phyloP scores from a whole-genome alignment of 2,113 vertebrate genomes.

The Corvus moneduloides region DNA sequence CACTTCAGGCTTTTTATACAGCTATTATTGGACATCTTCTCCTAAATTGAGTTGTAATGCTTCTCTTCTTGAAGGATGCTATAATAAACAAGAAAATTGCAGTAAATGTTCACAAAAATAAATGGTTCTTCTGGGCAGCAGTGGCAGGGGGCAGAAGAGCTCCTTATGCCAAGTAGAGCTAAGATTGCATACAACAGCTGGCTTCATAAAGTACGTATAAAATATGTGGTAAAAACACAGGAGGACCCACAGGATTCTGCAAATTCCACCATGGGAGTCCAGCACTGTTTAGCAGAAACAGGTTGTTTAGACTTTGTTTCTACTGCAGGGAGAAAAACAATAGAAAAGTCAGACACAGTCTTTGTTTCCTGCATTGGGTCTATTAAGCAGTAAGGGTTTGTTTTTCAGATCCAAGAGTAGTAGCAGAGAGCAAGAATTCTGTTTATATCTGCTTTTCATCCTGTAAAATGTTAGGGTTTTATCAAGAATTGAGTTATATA shows the following conservation, averaged over 20 bases:
- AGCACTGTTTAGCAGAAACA: neutral
- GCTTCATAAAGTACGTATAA: neutral
- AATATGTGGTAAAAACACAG: neutral
- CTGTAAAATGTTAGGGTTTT: neutral
- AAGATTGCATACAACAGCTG: constrained; percentile 28
- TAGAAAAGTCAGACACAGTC: neutral
- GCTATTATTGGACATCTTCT: neutral
- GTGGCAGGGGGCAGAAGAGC: neutral
- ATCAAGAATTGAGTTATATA: neutral
- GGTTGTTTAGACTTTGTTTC: neutral
- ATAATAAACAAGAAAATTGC: neutral
- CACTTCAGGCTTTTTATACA: neutral
- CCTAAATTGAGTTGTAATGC: neutral
- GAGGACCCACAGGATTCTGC: constrained; percentile 7
- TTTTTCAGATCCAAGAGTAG: neutral
- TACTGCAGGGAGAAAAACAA: neutral
- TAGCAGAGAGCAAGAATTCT: neutral
- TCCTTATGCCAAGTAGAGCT: constrained; percentile 16
- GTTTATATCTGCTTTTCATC: neutral
- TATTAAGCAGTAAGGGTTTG: constrained; percentile 15
- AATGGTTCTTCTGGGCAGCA: neutral
- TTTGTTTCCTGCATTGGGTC: neutral
- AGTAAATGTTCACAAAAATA: neutral
- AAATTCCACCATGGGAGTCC: neutral
- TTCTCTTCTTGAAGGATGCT: neutral